Evolutionary conservation across 2,888 invertebrate species (phyloP).

Genomic region (Leptogaster cylindrica): DNA sequence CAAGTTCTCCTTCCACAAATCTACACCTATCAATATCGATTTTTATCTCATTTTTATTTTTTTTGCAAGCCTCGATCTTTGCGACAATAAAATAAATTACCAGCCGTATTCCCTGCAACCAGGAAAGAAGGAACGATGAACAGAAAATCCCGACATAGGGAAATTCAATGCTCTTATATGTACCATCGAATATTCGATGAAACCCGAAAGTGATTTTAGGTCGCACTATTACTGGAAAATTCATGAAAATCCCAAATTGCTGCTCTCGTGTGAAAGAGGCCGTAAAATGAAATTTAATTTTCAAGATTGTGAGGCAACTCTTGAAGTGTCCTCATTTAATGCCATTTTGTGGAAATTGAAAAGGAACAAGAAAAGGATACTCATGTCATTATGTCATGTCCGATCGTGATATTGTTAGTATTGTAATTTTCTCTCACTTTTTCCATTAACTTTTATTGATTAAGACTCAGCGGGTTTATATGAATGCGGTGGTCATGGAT

Average conservation of each 20-base stretch:
- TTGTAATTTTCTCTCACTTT: too few species aligned
- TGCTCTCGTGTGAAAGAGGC: constrained; percentile 26
- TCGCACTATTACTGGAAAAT: constrained; percentile 39
- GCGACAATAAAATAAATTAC: constrained; percentile 35
- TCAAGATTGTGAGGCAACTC: constrained; percentile 26
- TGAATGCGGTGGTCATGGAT: too few species aligned
- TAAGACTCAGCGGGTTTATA: too few species aligned
- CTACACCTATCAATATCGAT: constrained; percentile 22
- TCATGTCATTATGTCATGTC: too few species aligned
- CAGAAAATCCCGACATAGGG: constrained; percentile 13
- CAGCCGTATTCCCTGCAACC: background rate
- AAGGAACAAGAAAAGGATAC: too few species aligned
- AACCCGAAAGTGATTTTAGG: constrained; percentile 39
- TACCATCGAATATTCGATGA: constrained; percentile 35
- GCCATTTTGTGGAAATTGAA: constrained; percentile 25
- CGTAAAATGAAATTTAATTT: constrained; percentile 40
- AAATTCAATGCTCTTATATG: background rate
- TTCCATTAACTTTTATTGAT: too few species aligned
- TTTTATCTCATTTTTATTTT: constrained; percentile 13
- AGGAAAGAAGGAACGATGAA: constrained; percentile 6
- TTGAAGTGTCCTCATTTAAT: constrained; percentile 11
- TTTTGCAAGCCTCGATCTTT: constrained; percentile 18
- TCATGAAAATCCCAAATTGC: constrained; percentile 34
- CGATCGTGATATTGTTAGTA: too few species aligned
- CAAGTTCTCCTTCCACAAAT: constrained; percentile 19